These are phyloP conservation scores for Pheosia gnoma DNA, from an alignment of 2,888 invertebrate genomes.

Conservation along the genomic window DNA sequence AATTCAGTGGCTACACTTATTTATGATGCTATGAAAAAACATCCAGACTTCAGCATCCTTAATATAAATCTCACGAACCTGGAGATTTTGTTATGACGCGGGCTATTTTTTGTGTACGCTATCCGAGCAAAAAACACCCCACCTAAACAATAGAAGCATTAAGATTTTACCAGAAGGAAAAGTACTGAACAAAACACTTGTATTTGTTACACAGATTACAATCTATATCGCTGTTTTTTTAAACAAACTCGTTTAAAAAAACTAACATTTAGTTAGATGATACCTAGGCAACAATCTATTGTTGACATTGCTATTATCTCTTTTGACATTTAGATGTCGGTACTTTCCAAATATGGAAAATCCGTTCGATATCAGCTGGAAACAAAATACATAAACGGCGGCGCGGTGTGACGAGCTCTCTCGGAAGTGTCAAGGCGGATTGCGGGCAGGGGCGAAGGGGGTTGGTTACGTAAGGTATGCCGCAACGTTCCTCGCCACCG, in stretches of 20 bases:
- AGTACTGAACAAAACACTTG: too few relatives aligned
- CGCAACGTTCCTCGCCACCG: constrained; percentile 49
- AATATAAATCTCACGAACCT: constrained; percentile 1
- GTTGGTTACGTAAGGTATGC: constrained; percentile 66
- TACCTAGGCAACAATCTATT: neutral
- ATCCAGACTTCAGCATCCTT: neutral
- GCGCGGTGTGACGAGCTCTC: constrained; percentile 39
- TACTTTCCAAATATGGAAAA: constrained; percentile 8
- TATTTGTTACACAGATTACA: too few relatives aligned
- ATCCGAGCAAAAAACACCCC: too few relatives aligned
- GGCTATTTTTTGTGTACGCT: neutral
- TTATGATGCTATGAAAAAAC: neutral
- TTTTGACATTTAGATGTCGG: neutral
- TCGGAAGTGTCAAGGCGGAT: constrained; percentile 61
- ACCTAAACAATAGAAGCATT: too few relatives aligned
- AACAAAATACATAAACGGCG: constrained; percentile 30
- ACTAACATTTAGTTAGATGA: neutral
- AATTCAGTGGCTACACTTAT: neutral
- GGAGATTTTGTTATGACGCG: neutral
- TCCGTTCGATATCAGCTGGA: constrained; percentile 29
- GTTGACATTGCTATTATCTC: neutral
- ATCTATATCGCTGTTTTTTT: neutral
- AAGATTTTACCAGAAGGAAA: neutral
- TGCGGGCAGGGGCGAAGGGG: constrained; percentile 34
- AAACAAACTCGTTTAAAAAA: neutral